Conservation (phyloP, 30 jellyfish, hydroid and myxozoan genomes). For the Phacellophora camtschatica region DNA sequence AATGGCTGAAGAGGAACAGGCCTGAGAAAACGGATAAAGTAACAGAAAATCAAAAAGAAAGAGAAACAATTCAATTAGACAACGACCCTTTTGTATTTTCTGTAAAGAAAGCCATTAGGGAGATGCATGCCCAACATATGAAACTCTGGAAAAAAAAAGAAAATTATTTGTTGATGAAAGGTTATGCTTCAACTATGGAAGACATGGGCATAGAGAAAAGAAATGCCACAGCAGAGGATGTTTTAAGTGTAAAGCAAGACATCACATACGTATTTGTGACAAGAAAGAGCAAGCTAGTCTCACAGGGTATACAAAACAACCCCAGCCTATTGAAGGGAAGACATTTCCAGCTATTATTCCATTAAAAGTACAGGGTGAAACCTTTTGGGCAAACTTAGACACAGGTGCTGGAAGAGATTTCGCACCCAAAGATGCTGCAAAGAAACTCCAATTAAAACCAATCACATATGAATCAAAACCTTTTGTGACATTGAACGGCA, state of each 20-base stretch:
- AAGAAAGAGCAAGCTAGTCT: conserved; percentile 17
- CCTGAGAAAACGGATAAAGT: background rate
- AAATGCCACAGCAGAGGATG: conserved; percentile 47
- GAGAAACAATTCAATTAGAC: background rate
- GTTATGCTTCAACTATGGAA: conserved; percentile 39
- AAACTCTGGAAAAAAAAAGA: conserved; percentile 26
- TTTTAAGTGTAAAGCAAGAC: conserved; percentile 31
- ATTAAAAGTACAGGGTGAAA: background rate
- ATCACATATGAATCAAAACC: conserved; percentile 6
- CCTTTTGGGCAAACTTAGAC: conserved; percentile 52
- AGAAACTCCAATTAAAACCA: conserved; percentile 11
- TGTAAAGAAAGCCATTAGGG: conserved; percentile 6
- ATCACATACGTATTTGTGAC: conserved; percentile 45
- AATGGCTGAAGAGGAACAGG: background rate
- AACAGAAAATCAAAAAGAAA: background rate
- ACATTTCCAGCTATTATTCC: conserved; percentile 16
- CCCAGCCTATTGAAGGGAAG: background rate
- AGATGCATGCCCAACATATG: conserved; percentile 34
- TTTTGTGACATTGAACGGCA: conserved; percentile 32
- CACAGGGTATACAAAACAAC: background rate
- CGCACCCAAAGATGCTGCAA: conserved; percentile 40
- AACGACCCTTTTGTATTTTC: background rate
- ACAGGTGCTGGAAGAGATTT: conserved; percentile 58
- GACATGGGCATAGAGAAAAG: conserved; percentile 20
- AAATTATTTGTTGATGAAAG: conserved; percentile 16